phyloP scores from a whole-genome alignment of 2,888 invertebrate species.

The Papilio demoleus region DNA sequence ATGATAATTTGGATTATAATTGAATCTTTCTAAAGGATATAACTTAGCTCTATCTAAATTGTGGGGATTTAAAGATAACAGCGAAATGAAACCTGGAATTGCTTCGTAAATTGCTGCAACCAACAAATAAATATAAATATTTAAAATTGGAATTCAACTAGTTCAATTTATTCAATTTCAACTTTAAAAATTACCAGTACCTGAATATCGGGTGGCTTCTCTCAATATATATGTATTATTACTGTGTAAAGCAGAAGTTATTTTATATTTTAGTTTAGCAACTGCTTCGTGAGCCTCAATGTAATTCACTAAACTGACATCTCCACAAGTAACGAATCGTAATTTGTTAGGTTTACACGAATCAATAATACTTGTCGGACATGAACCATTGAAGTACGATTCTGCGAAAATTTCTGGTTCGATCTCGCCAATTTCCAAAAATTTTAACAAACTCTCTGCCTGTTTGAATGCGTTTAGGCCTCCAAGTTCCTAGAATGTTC shows the following conservation, averaged over 20 bases:
- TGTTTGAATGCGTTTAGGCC: conserved; percentile 75
- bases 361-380: conserved; percentile 75
- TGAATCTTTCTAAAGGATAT: conserved; percentile 69
- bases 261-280: conserved; percentile 75
- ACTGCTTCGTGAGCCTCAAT: conserved; percentile 81
- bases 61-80: conserved; percentile 81
- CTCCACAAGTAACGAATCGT: conserved; percentile 78
- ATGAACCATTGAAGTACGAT: conserved; percentile 76
- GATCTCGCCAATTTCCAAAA: conserved; percentile 74
- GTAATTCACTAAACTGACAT: conserved; percentile 77
- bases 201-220: conserved; percentile 77
- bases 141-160: not conserved
- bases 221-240: conserved; percentile 77
- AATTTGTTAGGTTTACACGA: conserved; percentile 78
- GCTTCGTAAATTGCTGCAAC: conserved; percentile 79
- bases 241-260: conserved; percentile 73
- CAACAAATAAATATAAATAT: not conserved
- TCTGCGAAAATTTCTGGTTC: conserved; percentile 73
- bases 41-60: conserved; percentile 77
- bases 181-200: conserved; percentile 59
- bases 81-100: conserved; percentile 76
- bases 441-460: conserved; percentile 72
- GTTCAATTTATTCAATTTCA: not conserved
- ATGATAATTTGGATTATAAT: conserved; percentile 72
- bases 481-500: conserved; percentile 70